These are phyloP conservation scores for Delphinapterus leucas DNA, from an alignment of 2,113 vertebrate genomes.

Conservation along the genomic window DNA sequence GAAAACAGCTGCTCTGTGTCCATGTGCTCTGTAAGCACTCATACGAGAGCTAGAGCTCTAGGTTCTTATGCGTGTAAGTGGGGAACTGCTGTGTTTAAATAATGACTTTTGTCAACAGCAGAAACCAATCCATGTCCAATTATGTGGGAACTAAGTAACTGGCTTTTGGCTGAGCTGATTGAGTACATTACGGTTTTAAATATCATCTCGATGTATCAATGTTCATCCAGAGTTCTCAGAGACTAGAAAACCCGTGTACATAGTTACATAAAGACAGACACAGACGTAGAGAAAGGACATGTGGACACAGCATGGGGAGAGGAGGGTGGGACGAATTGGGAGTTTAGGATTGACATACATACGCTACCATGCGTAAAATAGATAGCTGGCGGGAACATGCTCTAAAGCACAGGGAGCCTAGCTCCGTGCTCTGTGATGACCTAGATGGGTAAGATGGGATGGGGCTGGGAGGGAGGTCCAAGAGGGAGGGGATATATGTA, in stretches of 20 bases:
- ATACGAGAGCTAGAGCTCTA: rapidly evolving
- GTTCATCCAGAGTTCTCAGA: neutral
- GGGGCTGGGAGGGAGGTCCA: too few species aligned
- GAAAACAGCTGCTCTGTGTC: neutral
- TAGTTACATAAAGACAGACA: neutral
- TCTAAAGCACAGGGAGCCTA: too few species aligned
- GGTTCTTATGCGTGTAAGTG: rapidly evolving
- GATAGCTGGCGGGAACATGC: too few species aligned
- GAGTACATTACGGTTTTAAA: neutral
- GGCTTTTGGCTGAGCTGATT: neutral
- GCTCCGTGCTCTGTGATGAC: too few species aligned
- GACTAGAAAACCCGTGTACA: neutral
- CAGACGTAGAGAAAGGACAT: too few species aligned
- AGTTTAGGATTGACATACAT: too few species aligned
- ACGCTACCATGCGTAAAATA: too few species aligned
- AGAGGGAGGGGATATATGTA: too few species aligned
- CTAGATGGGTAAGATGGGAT: too few species aligned
- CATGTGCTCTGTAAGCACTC: rapidly evolving
- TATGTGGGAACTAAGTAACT: neutral
- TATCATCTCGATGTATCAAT: rapidly evolving
- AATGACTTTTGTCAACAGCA: neutral
- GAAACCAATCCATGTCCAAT: rapidly evolving
- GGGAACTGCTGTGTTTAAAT: rapidly evolving
- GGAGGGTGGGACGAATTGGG: too few species aligned
- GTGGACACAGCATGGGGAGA: too few species aligned